phyloP scores from a whole-genome alignment of 2,113 vertebrate species.

The Psettodes erumei region DNA sequence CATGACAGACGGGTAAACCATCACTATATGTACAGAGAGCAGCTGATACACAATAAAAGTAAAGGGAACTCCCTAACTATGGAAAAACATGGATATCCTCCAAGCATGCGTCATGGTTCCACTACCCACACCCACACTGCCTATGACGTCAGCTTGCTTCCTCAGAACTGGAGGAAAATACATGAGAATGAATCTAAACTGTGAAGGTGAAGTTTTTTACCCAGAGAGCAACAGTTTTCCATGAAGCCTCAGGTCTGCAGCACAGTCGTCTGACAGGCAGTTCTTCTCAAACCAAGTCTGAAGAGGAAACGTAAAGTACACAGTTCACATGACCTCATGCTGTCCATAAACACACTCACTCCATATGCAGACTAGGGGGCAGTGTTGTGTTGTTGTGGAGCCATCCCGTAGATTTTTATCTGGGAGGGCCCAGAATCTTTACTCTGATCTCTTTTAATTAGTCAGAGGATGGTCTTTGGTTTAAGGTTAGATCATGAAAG shows the following conservation, averaged over 20 bases:
- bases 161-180: conserved; percentile 34
- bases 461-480: conserved; percentile 29
- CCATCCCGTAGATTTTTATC: background rate
- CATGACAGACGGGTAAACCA: conserved; percentile 26
- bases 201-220: conserved; percentile 78
- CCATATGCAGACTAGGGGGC: conserved; percentile 70
- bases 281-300: conserved; percentile 99
- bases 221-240: conserved; percentile 92
- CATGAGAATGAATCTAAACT: conserved; percentile 30
- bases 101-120: conserved; percentile 78
- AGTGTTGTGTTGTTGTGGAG: conserved; percentile 63
- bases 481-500: conserved; percentile 35
- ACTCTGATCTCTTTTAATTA: conserved; percentile 38
- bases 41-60: conserved; percentile 54
- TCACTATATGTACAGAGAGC: conserved; percentile 17
- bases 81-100: conserved; percentile 77
- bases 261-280: conserved; percentile 95
- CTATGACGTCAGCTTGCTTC: conserved; percentile 72
- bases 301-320: conserved; percentile 64
- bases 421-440: conserved; percentile 20
- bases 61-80: conserved; percentile 68
- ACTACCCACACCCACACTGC: conserved; percentile 74
- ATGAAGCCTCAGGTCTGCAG: conserved; percentile 91
- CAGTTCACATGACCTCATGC: conserved; percentile 68
- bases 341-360: conserved; percentile 25